Base-by-base conservation (phyloP, 2,888 invertebrate species). In the Diaprepes abbreviatus region DNA sequence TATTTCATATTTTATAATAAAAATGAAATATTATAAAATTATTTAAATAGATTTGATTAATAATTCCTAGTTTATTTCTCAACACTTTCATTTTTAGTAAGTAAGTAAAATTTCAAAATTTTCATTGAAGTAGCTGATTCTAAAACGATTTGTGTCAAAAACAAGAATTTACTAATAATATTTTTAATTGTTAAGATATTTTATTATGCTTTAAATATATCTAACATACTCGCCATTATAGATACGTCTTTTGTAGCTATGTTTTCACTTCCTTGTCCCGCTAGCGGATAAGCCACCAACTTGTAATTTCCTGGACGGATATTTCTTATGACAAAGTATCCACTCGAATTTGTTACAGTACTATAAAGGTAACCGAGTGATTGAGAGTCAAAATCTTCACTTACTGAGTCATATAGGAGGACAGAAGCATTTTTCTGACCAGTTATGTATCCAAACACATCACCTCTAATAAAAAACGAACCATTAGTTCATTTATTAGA, bases 211-310 rank as follows among this genome's bases (percentile, higher is more conserved):
- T n/a, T n/a, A n/a, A n/a, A n/a, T n/a, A n/a, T n/a, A n/a, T 31
- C 2, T 24, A n/a, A 24, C 50, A n/a, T 28, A 64, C 65, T 58
- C 38, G 38, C 68, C 1, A 48, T 9, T 9, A 63, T 21, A 0
- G 58, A 50, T 3, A 68, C 57, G 9, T 31, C 57, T 10, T 21
- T 12, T 17, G 7, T 48, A 10, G 57, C 68, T 3, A 62, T 14
- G 31, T 40, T 63, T 7, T 68, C 68, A 24, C 68, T 63, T n/a
- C 68, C 74, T 64, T 72, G 54, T n/a, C 70, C 66, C 14, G 64
- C 65, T 7, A 59, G 5, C 10, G 70, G 64, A 35, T 70, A 70
- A n/a, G 64, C 64, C 1, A 31, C 54, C 10, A 70, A 21, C 2
- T 43, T 59, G 35, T 70, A 70, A 3, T 33, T 59, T 31, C 70